Percentiles rank a stretch among this genome's conserved stretches.
Conservation (phyloP, 2,888 invertebrate genomes). For the Atrina japonica region DNA sequence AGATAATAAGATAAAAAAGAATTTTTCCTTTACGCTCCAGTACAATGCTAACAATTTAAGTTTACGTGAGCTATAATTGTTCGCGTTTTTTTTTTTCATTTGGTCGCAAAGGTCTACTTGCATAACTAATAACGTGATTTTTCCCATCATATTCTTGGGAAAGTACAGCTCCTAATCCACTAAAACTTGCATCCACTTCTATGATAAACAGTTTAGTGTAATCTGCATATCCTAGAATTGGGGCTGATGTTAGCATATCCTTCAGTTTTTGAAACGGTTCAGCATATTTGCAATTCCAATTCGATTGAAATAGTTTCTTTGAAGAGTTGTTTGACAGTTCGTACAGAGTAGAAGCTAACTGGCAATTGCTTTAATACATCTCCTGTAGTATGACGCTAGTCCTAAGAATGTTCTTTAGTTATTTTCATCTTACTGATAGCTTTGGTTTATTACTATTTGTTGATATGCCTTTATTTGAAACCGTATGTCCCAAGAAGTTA, state of each 20-base stretch:
- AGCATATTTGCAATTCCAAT: slow-evolving; percentile 36
- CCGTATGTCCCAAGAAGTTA: too few relatives aligned
- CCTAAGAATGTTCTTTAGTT: slow-evolving; percentile 40
- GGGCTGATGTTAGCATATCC: slow-evolving; percentile 34
- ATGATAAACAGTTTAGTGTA: slow-evolving; percentile 46
- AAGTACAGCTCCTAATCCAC: slow-evolving; percentile 35
- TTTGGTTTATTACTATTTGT: slow-evolving; percentile 35
- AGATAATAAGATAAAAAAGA: too few relatives aligned
- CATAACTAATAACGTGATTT: slow-evolving; percentile 46
- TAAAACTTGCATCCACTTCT: slow-evolving; percentile 51
- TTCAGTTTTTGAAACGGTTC: slow-evolving; percentile 46
- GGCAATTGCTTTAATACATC: slow-evolving; percentile 42
- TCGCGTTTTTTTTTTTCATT: slow-evolving; percentile 47
- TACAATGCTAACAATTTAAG: slow-evolving; percentile 33
- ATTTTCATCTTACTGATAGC: too few relatives aligned
- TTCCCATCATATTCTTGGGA: slow-evolving; percentile 47
- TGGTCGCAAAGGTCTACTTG: slow-evolving; percentile 46
- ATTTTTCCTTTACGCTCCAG: slow-evolving; percentile 38
- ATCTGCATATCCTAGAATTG: slow-evolving; percentile 51
- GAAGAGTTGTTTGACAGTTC: slow-evolving; percentile 21
- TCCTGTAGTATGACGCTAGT: slow-evolving; percentile 43
- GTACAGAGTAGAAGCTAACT: slow-evolving; percentile 32
- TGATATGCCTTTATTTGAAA: slow-evolving; percentile 24
- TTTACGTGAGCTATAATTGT: slow-evolving; percentile 37
- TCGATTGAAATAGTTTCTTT: slow-evolving; percentile 15